These are phyloP conservation scores for Trinorchestia longiramus DNA, from an alignment of 1,140 invertebrate species.

Conservation along the genomic window DNA sequence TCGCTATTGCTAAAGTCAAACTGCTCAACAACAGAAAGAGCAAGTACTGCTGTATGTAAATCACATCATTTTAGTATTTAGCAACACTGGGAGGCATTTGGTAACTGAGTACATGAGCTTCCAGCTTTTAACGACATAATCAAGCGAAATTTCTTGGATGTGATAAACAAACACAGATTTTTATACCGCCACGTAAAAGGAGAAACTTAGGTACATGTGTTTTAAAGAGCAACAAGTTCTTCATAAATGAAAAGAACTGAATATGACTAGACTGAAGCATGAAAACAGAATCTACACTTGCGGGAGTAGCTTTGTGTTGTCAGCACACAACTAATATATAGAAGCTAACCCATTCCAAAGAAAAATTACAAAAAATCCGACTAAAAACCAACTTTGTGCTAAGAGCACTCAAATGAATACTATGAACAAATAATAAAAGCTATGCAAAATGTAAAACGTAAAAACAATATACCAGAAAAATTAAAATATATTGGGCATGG, in stretches of 20 bases:
- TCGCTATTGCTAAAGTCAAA: too few relatives aligned
- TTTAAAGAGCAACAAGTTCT: background rate
- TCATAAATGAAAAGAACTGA: too few relatives aligned
- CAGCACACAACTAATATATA: background rate
- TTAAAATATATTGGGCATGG: background rate
- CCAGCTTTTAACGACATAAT: background rate
- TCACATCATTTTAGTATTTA: background rate
- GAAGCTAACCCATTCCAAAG: background rate
- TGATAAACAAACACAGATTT: background rate
- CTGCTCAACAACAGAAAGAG: too few relatives aligned
- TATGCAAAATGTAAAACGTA: too few relatives aligned
- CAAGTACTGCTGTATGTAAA: background rate
- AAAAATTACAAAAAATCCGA: background rate
- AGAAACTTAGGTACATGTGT: background rate
- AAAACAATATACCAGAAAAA: background rate
- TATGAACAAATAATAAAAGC: background rate
- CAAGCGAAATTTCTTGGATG: background rate
- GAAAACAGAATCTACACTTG: background rate
- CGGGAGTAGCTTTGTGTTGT: background rate
- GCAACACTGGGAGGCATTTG: background rate
- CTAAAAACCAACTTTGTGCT: background rate
- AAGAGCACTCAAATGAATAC: background rate
- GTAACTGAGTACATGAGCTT: background rate
- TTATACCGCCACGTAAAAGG: background rate
- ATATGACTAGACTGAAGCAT: background rate